Evolutionary conservation across 2,113 vertebrate species (phyloP).

Genomic region (Jacana jacana): DNA sequence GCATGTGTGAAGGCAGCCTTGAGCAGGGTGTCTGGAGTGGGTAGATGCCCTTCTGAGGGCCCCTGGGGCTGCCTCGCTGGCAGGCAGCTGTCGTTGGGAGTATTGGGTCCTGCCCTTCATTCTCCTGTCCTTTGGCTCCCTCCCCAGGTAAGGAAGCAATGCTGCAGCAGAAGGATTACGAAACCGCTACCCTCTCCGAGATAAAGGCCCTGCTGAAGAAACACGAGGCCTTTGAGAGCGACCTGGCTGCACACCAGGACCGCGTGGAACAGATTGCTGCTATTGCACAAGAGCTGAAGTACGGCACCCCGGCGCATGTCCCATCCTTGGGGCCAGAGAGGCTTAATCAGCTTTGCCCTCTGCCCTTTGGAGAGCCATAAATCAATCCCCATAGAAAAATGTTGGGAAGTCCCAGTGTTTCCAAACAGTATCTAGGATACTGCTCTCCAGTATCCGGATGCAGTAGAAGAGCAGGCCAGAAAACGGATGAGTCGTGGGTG

Average conservation of each 20-base stretch:
- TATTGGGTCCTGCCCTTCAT: background rate
- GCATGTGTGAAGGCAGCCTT: rapidly evolving
- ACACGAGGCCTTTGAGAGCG: constrained; percentile 97
- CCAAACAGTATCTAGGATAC: constrained; percentile 53
- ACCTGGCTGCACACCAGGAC: constrained; percentile 97
- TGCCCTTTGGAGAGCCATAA: background rate
- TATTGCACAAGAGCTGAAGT: constrained; percentile 98
- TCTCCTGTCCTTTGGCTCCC: constrained; percentile 46
- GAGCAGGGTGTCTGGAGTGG: background rate
- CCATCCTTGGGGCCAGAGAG: background rate
- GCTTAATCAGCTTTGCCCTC: background rate
- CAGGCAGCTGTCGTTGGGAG: rapidly evolving
- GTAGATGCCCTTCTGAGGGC: background rate
- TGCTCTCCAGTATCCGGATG: background rate
- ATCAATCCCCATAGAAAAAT: background rate
- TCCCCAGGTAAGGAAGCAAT: constrained; percentile 91
- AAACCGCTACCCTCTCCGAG: constrained; percentile 92
- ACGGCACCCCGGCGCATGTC: background rate
- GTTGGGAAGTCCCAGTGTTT: constrained; percentile 39
- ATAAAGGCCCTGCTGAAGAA: constrained; percentile 98
- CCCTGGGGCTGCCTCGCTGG: background rate
- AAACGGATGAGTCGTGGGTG: background rate
- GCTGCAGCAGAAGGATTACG: constrained; percentile 90
- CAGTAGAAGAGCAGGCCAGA: background rate
- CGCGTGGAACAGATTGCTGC: constrained; percentile 97